phyloP scores from a whole-genome alignment of 2,888 invertebrate species.

The Stenichneumon culpator region DNA sequence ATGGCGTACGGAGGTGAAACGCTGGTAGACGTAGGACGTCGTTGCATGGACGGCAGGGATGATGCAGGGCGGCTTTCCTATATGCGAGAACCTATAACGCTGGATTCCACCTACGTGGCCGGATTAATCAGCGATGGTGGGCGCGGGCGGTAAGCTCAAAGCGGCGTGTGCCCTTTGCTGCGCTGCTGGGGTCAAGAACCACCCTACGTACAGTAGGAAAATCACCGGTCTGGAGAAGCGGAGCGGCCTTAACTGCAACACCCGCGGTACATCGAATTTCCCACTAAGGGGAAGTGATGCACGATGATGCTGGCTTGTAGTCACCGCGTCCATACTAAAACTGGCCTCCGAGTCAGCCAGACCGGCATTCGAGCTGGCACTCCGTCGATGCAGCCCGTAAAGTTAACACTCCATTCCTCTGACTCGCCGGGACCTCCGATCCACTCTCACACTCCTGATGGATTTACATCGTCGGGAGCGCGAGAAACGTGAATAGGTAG shows the following conservation, averaged over 20 bases:
- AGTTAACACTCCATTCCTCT: slow-evolving; percentile 30
- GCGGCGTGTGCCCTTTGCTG: slow-evolving; percentile 12
- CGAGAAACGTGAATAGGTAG: slow-evolving; percentile 1
- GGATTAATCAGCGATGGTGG: slow-evolving; percentile 39
- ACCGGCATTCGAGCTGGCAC: neutral
- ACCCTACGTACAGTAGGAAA: slow-evolving; percentile 14
- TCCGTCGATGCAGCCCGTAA: slow-evolving; percentile 2
- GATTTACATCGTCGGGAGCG: slow-evolving; percentile 2
- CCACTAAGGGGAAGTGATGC: slow-evolving; percentile 31
- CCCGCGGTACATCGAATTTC: slow-evolving; percentile 48
- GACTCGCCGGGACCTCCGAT: slow-evolving; percentile 13
- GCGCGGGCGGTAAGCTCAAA: slow-evolving; percentile 33
- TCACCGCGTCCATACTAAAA: neutral
- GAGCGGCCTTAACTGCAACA: slow-evolving; percentile 37
- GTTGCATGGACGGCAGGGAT: neutral
- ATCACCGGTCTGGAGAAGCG: neutral
- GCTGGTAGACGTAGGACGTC: slow-evolving; percentile 1
- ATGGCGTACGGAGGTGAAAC: neutral
- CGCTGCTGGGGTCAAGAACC: neutral
- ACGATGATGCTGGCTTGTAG: slow-evolving; percentile 32
- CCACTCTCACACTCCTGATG: neutral
- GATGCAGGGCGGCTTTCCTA: slow-evolving; percentile 6
- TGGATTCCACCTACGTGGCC: slow-evolving; percentile 50
- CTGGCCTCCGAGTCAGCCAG: slow-evolving; percentile 26
- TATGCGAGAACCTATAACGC: slow-evolving; percentile 18